Base-by-base conservation (phyloP, 1,140 invertebrate species). In the Muscidifurax raptorellus region DNA sequence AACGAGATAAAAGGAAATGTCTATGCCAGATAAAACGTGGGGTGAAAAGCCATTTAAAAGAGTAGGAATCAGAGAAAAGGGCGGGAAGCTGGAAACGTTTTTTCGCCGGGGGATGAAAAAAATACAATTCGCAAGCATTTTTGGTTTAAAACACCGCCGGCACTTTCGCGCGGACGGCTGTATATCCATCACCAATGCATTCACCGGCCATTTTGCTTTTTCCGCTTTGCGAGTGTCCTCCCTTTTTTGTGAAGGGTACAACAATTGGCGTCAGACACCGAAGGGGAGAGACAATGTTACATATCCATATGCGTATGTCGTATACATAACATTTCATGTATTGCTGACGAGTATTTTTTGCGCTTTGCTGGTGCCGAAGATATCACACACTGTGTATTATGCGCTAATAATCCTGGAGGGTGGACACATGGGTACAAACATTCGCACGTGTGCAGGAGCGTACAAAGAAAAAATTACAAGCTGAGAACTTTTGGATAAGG, bases 161-260 rank as follows among this genome's bases (percentile, higher is more conserved):
- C 36, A 83, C 79, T 86, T 81, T 89, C 52, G 72, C 80, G 76
- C 79, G 69, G 47, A 59, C 77, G 76, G 78, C 74, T 75, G 69
- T 76, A 64, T 88, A 87, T 89, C 90, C 89, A 90, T 89, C 90
- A 90, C 90, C 90, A 90, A 86, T 90, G 87, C 85, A 87, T 85
- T 80, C 64, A 69, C 52, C 71, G 52, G 36, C 18, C 22, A 66
- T 75, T 80, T 80, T 78, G 47, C 67, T 40, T 80, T 84, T 47
- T 84, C 59, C 83, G 69, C 76, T 71, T 79, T 83, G 79, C 74
- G 18, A 75, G 44, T 67, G 47, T 82, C 72, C 32, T 59, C 75
- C 64, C 18, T 52, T 75, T 27, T 30, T 80, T 82, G 64, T 59
- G 5, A 44, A 74, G 75, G 27, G 7, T 30, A 36, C 12, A 52